Base-by-base conservation (phyloP, 2,888 invertebrate genomes). In the Agrotis clavis region DNA sequence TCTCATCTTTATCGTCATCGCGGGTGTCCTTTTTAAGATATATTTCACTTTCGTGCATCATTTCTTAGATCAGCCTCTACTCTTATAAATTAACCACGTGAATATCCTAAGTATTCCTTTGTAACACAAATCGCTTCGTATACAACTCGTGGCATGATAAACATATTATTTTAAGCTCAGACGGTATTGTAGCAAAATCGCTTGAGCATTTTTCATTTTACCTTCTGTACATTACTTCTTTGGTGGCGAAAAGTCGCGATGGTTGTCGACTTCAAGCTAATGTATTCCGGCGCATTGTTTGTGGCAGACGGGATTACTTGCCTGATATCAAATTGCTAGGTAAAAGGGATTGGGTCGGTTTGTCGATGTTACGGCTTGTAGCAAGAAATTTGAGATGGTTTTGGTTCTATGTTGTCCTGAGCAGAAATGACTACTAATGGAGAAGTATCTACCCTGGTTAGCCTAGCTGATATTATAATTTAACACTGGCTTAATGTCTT, bases 251-350 rank as follows among this genome's bases (percentile, higher is more conserved):
- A 67, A 79, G 63, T 75, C 80, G 82, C 89, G 90, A 90, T 91
- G 86, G 81, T 91, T 91, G 89, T 87, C 92, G 93, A 92, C 93
- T 94, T 88, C 89, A 83, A 90, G 89, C 90, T 94, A 95, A 95
- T 95, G 93, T 93, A 94, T 95, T 95, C 94, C 89, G 87, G 83
- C 70, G 92, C 90, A 94, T 95, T 95, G 94, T 95, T 94, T 89
- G 90, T 84, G 88, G 89, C 92, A 93, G 94, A 92, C 93, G 88
- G 90, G 89, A 91, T 93, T 92, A 91, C 88, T 88, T 90, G 60
- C 68, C 60, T 89, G 86, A 89, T 91, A 90, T 92, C 90, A 90
- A 90, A 90, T 90, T 82, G 84, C 80, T 85, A 79, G 83, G 84
- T 86, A 80, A 82, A 89, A 91, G 92, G 79, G 89, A 79, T 87